A percentile compares a stretch with the other conserved stretches of the same genome.
phyloP scores from a whole-genome alignment of 2,797 vertebrate genomes.

The Gambusia yucatana region DNA sequence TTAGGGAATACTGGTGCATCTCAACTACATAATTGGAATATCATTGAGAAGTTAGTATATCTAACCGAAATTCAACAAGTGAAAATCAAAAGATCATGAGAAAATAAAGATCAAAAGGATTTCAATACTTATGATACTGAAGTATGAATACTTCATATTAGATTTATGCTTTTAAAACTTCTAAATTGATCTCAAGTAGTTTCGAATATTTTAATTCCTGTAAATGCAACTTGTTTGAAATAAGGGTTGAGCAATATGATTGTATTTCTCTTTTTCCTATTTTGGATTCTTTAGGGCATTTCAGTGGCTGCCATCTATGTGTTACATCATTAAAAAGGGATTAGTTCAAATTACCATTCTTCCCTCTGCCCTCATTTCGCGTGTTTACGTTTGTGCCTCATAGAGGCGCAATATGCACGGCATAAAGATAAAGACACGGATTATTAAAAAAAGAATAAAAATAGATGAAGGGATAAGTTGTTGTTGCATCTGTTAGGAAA shows the following conservation, averaged over 20 bases:
- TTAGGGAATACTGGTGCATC: background rate
- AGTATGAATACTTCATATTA: background rate
- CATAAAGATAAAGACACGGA: slow-evolving; percentile 56
- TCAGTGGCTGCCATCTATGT: background rate
- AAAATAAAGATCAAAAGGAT: no score
- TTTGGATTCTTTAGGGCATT: background rate
- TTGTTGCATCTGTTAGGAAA: slow-evolving; percentile 27
- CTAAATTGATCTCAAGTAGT: background rate
- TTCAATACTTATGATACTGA: background rate
- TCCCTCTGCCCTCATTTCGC: background rate
- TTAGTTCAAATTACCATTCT: background rate
- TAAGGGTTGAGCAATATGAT: background rate
- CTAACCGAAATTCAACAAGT: background rate
- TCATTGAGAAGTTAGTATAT: background rate
- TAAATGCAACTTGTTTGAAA: background rate
- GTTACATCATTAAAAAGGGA: slow-evolving; percentile 9
- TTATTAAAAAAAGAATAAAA: slow-evolving; percentile 40
- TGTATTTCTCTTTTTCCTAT: background rate
- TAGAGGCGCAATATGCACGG: slow-evolving; percentile 52
- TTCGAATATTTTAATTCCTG: background rate
- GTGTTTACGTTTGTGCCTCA: slow-evolving; percentile 11
- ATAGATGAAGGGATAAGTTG: slow-evolving; percentile 43
- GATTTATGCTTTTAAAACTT: background rate
- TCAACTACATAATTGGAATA: background rate
- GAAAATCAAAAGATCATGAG: background rate